These are phyloP conservation scores for Rhagonycha fulva DNA, from an alignment of 2,888 invertebrate species.

Conservation along the genomic window DNA sequence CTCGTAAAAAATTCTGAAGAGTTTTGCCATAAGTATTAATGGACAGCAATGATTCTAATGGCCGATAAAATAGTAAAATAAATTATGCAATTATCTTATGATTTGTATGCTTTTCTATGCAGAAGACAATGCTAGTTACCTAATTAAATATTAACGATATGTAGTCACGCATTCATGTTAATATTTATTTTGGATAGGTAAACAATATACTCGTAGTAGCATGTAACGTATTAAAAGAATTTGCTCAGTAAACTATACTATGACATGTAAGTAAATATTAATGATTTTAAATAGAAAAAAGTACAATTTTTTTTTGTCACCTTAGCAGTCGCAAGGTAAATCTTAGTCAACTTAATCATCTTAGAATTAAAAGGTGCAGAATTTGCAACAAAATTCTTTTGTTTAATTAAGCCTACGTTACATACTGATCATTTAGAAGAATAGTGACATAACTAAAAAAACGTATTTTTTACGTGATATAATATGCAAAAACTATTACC, in stretches of 20 bases:
- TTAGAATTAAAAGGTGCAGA: no score
- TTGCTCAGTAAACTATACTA: background rate
- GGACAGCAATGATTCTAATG: background rate
- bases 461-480: no score
- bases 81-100: background rate
- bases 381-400: no score
- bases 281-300: no score
- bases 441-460: no score
- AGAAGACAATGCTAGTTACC: background rate
- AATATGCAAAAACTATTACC: no score
- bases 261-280: background rate
- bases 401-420: no score
- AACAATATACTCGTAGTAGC: background rate
- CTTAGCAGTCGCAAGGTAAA: no score
- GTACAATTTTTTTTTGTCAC: no score
- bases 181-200: background rate
- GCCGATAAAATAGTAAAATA: background rate
- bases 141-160: background rate
- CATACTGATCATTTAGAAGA: no score
- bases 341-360: no score
- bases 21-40: background rate
- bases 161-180: background rate
- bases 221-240: background rate
- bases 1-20: background rate
- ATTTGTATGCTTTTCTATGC: background rate